Base-by-base conservation (phyloP, 2,888 invertebrate genomes). In the Phlogophora meticulosa region DNA sequence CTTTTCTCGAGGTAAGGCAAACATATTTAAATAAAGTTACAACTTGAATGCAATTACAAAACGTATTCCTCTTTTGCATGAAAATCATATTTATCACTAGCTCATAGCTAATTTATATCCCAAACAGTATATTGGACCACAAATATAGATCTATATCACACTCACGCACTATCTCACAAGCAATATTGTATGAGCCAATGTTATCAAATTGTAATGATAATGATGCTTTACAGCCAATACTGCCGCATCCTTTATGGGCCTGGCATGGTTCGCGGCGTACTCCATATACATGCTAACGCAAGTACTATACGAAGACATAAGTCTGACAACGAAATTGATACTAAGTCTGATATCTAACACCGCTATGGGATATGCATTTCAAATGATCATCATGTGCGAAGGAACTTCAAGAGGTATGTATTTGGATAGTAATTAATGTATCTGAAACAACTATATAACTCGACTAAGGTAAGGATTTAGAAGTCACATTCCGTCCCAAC, bases 331-430 rank as follows among this genome's bases (percentile, higher is more conserved):
- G 1, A 98, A 98, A 89, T 76, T 98, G 0, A 71, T 95, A 0
- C 93, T 97, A 53, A 97, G 97, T 86, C 87, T 98, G 10, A 94
- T 97, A 72, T 97, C 97, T 0, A 98, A 98, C 86, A 97, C 98
- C 0, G 98, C 97, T 2, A 97, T 98, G 97, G 97, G 97, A 1
- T 97, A 97, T 84, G 98, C 97, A 0, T 97, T 98, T 72, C 97
- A 97, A 88, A 95, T 98, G 81, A 96, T 98, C 55, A 93, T 98
- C 42, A 97, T 97, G 93, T 97, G 97, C 85, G 98, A 98, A 93
- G 97, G 97, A 40, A 96, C 96, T 34, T 97, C 97, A 80, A 96
- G 95, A 94, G 97, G 97, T 96, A 9, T 43, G 7, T 20, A n/a
- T 43, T 36, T 40, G 20, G 0, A 20, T 36, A 17, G 34, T 34